Conservation (phyloP, 2,113 vertebrate species). For the Neolamprologus modestus region DNA sequence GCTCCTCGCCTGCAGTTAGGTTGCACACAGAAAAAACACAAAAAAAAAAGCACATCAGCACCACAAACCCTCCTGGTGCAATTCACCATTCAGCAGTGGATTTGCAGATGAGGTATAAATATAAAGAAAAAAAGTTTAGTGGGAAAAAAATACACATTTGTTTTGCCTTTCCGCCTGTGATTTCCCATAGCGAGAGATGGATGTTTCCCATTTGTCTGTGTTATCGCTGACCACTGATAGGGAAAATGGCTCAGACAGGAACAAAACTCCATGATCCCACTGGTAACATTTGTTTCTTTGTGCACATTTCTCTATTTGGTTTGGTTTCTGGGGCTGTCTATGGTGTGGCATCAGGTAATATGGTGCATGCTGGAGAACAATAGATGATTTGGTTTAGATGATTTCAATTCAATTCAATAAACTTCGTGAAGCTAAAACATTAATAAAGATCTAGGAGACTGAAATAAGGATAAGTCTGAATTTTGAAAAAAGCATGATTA, state of each 20-base stretch:
- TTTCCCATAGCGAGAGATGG: slow-evolving; percentile 13
- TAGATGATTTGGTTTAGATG: not conserved
- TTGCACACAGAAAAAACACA: not conserved
- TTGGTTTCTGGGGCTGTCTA: not conserved
- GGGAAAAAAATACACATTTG: slow-evolving; percentile 1
- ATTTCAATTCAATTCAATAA: not conserved
- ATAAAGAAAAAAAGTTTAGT: not conserved
- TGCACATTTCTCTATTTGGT: not conserved
- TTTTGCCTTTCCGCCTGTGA: slow-evolving; percentile 11
- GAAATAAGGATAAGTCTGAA: not conserved
- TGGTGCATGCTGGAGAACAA: not conserved
- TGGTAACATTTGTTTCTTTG: slow-evolving; percentile 8
- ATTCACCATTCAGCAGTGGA: not conserved
- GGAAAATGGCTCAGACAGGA: slow-evolving; percentile 10
- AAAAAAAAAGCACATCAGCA: not conserved
- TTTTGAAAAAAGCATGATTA: not conserved
- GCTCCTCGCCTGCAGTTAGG: slow-evolving; percentile 80
- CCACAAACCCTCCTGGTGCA: not conserved
- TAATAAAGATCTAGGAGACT: not conserved
- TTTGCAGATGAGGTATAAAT: not conserved
- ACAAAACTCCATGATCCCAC: not conserved
- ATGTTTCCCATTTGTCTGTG: slow-evolving; percentile 54
- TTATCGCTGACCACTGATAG: slow-evolving; percentile 47
- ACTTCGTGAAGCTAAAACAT: not conserved
- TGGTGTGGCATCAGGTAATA: not conserved